phyloP scores from a whole-genome alignment of 2,797 vertebrate genomes.

The Eulemur mongoz region DNA sequence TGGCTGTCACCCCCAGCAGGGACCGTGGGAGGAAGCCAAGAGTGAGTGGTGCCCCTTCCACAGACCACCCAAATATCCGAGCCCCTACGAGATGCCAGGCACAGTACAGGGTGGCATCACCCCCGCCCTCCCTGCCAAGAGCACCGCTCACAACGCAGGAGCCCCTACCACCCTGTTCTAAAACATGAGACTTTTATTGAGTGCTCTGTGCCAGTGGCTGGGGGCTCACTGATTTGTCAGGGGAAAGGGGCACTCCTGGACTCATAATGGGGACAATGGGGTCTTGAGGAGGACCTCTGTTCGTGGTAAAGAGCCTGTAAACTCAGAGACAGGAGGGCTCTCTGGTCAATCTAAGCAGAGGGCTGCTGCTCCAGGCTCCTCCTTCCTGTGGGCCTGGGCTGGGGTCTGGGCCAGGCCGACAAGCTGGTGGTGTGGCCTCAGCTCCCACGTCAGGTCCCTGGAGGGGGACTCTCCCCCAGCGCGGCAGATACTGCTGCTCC shows the following conservation, averaged over 20 bases:
- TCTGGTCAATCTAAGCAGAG: background rate
- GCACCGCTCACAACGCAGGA: rapidly evolving
- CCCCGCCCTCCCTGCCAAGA: background rate
- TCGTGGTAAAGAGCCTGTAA: background rate
- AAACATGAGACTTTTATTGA: background rate
- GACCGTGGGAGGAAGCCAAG: background rate
- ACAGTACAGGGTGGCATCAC: rapidly evolving
- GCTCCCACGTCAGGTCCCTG: slow-evolving; percentile 62
- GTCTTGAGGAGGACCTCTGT: background rate
- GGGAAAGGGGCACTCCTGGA: background rate
- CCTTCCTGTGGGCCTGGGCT: slow-evolving; percentile 18
- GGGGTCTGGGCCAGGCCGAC: slow-evolving; percentile 29
- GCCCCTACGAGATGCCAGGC: background rate
- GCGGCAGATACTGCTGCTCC: background rate
- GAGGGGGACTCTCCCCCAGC: slow-evolving; percentile 53
- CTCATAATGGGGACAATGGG: background rate
- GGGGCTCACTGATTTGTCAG: background rate
- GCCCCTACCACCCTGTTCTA: background rate
- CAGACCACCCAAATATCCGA: background rate
- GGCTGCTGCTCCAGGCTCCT: background rate
- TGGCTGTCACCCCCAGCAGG: background rate
- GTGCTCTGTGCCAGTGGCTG: background rate
- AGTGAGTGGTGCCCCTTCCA: background rate
- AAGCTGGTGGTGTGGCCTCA: slow-evolving; percentile 50
- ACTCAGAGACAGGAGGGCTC: background rate